Evolutionary conservation across 2,113 vertebrate genomes (phyloP).

Genomic region (Mustelus asterias): DNA sequence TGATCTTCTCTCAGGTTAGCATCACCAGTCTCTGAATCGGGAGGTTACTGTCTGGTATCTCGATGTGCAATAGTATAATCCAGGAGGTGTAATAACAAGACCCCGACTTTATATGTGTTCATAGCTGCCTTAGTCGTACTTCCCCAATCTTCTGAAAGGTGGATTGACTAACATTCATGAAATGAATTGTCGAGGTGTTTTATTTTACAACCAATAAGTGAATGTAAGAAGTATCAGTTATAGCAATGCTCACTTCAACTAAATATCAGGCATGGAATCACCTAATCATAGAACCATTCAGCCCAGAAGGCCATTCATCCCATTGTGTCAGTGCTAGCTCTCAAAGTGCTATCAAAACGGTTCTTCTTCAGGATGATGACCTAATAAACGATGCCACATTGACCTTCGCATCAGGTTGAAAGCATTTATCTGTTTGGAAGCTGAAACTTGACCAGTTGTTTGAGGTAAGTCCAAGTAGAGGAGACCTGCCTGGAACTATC

Average conservation of each 20-base stretch:
- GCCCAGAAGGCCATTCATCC: neutral
- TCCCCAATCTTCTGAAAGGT: neutral
- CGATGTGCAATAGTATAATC: neutral
- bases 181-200: neutral
- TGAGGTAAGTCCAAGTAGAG: neutral
- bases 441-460: neutral
- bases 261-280: neutral
- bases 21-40: neutral
- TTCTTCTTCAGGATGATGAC: neutral
- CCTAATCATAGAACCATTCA: neutral
- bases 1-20: neutral
- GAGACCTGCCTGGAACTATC: too few relatives aligned
- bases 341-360: neutral
- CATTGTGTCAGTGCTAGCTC: neutral
- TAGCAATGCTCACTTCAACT: neutral
- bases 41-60: neutral
- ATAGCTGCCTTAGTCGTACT: neutral
- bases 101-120: neutral
- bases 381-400: too few relatives aligned
- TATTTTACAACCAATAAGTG: neutral
- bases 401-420: neutral
- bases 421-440: neutral
- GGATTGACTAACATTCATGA: neutral
- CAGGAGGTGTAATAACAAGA: neutral
- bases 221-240: neutral